Percentiles rank a stretch among this genome's conserved stretches.
phyloP scores from a whole-genome alignment of 2,888 invertebrate genomes.

The Marasmarcha lunaedactyla region DNA sequence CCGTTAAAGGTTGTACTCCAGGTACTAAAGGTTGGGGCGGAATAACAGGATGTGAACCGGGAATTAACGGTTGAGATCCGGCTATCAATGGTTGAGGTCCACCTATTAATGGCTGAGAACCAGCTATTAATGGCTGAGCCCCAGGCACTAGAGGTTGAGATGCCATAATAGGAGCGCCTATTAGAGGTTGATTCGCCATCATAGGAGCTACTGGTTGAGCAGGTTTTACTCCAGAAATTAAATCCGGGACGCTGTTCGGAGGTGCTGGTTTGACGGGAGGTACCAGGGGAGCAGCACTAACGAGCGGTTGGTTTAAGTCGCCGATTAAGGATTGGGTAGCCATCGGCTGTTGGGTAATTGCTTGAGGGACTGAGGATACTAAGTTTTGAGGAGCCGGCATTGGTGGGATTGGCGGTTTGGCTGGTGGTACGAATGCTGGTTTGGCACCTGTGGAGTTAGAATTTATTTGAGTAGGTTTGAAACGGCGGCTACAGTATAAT shows the following conservation, averaged over 20 bases:
- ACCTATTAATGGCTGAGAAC: slow-evolving; percentile 6
- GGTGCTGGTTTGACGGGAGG: slow-evolving; percentile 28
- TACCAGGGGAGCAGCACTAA: slow-evolving; percentile 13
- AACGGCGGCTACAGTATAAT: too few relatives aligned
- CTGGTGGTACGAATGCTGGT: slow-evolving; percentile 39
- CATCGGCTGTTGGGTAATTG: slow-evolving; percentile 21
- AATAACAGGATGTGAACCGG: background rate
- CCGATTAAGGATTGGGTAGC: slow-evolving; percentile 31
- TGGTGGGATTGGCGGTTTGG: slow-evolving; percentile 48
- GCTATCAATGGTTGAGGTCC: slow-evolving; percentile 10
- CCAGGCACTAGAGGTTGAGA: slow-evolving; percentile 16
- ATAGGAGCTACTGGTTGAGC: slow-evolving; percentile 5
- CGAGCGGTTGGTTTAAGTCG: slow-evolving; percentile 20
- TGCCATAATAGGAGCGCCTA: slow-evolving; percentile 9
- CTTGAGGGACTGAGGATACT: slow-evolving; percentile 15
- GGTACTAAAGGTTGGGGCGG: slow-evolving; percentile 6
- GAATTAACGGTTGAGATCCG: slow-evolving; percentile 7
- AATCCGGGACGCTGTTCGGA: slow-evolving; percentile 33
- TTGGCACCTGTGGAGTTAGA: slow-evolving; percentile 21
- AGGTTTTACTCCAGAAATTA: slow-evolving; percentile 47
- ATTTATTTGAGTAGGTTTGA: too few relatives aligned
- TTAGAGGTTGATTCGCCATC: slow-evolving; percentile 4
- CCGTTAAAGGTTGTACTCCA: slow-evolving; percentile 23
- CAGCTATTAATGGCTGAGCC: slow-evolving; percentile 9
- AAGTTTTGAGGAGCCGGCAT: slow-evolving; percentile 31